Conservation (phyloP, 1,140 invertebrate genomes). For the Drosophila lowei region DNA sequence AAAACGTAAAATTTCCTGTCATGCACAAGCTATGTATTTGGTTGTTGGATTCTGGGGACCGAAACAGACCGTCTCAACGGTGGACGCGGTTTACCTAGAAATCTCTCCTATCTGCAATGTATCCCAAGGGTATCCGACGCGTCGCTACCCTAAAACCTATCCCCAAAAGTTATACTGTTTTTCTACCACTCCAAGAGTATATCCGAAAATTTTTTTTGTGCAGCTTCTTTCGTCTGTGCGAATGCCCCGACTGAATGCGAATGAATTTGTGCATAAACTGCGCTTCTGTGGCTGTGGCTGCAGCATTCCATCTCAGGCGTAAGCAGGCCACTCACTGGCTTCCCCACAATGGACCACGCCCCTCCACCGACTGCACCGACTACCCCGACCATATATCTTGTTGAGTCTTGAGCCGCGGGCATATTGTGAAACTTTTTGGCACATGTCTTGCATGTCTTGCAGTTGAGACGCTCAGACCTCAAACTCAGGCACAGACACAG, state of each 20-base stretch:
- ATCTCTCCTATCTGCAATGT: no score
- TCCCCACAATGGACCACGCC: slow-evolving; percentile 28
- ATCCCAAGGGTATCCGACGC: no score
- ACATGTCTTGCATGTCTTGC: slow-evolving; percentile 75
- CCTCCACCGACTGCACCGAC: slow-evolving; percentile 7
- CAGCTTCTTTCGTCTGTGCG: slow-evolving; percentile 18
- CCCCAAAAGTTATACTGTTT: no score
- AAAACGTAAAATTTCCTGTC: no score
- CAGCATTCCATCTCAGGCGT: slow-evolving; percentile 48
- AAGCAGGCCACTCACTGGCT: slow-evolving; percentile 53
- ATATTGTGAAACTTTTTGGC: slow-evolving; percentile 80
- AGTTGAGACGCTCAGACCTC: slow-evolving; percentile 19
- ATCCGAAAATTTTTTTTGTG: slow-evolving; percentile 47
- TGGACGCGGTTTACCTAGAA: no score
- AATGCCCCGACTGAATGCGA: slow-evolving; percentile 43
- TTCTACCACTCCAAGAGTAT: no score
- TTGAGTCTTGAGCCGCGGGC: slow-evolving; percentile 50
- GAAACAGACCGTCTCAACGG: no score
- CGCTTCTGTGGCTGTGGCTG: slow-evolving; percentile 35
- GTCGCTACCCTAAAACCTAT: no score
- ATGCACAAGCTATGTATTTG: no score
- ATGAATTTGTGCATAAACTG: slow-evolving; percentile 76
- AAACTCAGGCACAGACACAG: slow-evolving; percentile 4
- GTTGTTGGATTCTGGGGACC: no score
- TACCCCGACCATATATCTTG: slow-evolving; percentile 18